Conservation (phyloP, 2,797 vertebrate genomes). For the Xerus rutilus region DNA sequence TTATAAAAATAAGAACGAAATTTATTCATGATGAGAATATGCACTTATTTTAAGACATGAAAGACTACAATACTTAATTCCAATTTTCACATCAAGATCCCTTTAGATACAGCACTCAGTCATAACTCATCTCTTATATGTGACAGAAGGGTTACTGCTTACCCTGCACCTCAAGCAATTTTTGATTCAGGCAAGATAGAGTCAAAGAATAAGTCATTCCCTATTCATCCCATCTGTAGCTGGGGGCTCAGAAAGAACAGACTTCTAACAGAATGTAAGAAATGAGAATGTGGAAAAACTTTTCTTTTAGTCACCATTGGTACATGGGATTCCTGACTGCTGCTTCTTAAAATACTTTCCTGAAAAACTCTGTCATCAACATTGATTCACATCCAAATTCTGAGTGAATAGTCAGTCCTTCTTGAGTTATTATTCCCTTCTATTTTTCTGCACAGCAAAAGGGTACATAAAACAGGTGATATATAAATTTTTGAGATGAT, state of each 20-base stretch:
- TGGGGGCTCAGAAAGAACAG: neutral
- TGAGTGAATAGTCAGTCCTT: neutral
- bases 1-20: slow-evolving; percentile 42
- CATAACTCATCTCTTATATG: slow-evolving; percentile 52
- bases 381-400: neutral
- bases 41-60: slow-evolving; percentile 53
- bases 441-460: neutral
- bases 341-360: slow-evolving; percentile 33
- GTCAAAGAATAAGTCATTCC: slow-evolving; percentile 14
- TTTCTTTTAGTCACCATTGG: neutral
- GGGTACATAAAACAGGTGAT: neutral
- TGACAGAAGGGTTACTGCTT: neutral
- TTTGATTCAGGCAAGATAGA: neutral
- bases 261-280: slow-evolving; percentile 25
- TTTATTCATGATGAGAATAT: slow-evolving; percentile 44
- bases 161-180: neutral
- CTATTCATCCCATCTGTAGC: neutral
- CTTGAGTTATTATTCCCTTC: neutral
- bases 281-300: neutral
- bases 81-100: slow-evolving; percentile 42
- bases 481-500: neutral
- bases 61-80: slow-evolving; percentile 43
- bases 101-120: neutral
- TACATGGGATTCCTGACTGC: neutral
- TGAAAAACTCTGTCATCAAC: neutral